Evolutionary conservation across 1,140 invertebrate genomes (phyloP).

Genomic region (Phortica variegata): DNA sequence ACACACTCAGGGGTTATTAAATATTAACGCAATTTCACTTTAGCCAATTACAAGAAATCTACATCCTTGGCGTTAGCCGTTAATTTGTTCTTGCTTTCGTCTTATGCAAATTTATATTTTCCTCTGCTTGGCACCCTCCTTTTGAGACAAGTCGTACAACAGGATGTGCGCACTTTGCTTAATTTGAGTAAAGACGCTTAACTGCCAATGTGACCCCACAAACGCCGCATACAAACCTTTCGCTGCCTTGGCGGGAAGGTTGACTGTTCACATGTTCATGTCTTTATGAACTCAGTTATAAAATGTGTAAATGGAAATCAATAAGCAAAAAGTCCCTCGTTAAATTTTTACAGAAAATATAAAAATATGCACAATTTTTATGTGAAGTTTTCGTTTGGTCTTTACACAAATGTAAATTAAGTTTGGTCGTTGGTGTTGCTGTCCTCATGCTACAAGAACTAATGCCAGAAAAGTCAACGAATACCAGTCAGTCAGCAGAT

Average conservation of each 20-base stretch:
- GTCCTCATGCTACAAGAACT: no score
- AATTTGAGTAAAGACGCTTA: conserved; percentile 20
- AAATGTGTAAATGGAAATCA: conserved; percentile 21
- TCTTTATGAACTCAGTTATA: conserved; percentile 17
- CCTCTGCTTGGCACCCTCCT: no score
- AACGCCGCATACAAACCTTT: no score
- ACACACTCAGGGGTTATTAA: conserved; percentile 35
- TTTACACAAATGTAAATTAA: conserved; percentile 20
- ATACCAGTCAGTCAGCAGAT: no score
- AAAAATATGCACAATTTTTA: conserved; percentile 32
- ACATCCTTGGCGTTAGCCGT: conserved; percentile 5
- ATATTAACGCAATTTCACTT: conserved; percentile 53
- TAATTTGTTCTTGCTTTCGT: conserved; percentile 7
- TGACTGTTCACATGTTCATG: neutral
- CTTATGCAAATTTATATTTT: conserved; percentile 35
- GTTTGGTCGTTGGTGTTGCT: neutral
- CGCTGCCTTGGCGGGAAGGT: neutral
- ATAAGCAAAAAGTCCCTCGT: conserved; percentile 31
- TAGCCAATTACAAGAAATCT: conserved; percentile 38
- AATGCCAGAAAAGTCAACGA: no score
- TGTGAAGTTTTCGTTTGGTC: conserved; percentile 36
- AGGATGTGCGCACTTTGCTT: conserved; percentile 24
- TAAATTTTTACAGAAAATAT: conserved; percentile 35
- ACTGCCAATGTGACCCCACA: no score
- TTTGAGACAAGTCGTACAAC: neutral